Evolutionary conservation across 2,888 invertebrate species (phyloP).

Genomic region (Chrysolina oricalcia): DNA sequence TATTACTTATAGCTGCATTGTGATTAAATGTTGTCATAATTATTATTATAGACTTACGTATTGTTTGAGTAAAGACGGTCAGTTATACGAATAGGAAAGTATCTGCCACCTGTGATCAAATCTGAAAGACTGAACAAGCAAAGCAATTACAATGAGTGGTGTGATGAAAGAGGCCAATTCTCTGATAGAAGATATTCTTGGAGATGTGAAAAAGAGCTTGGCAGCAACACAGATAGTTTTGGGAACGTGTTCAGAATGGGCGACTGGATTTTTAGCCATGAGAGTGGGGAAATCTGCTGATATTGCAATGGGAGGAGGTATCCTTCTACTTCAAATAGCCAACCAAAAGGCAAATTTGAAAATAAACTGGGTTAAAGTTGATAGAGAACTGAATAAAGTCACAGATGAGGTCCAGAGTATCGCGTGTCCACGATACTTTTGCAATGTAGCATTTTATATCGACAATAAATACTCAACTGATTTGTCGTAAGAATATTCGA

Average conservation of each 20-base stretch:
- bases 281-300: constrained; percentile 41
- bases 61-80: neutral
- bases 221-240: constrained; percentile 90
- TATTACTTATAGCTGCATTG: no score
- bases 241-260: constrained; percentile 94
- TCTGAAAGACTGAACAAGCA: constrained; percentile 64
- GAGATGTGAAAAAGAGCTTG: constrained; percentile 88
- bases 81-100: neutral
- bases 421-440: no score
- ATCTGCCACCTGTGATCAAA: constrained; percentile 35
- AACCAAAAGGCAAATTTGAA: constrained; percentile 34
- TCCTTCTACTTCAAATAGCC: constrained; percentile 38
- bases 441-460: no score
- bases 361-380: constrained; percentile 34
- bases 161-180: constrained; percentile 77
- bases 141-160: constrained; percentile 78
- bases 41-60: neutral
- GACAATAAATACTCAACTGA: no score
- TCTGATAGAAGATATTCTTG: constrained; percentile 82
- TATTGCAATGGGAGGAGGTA: constrained; percentile 33
- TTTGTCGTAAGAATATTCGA: no score
- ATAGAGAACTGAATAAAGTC: constrained; percentile 26
- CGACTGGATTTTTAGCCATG: constrained; percentile 55
- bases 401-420: constrained; percentile 15
- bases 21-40: neutral